Evolutionary conservation across 2,888 invertebrate genomes (phyloP), one percentile per base, ranked within the genome.

Genomic region (Xestia sexstrigata): DNA sequence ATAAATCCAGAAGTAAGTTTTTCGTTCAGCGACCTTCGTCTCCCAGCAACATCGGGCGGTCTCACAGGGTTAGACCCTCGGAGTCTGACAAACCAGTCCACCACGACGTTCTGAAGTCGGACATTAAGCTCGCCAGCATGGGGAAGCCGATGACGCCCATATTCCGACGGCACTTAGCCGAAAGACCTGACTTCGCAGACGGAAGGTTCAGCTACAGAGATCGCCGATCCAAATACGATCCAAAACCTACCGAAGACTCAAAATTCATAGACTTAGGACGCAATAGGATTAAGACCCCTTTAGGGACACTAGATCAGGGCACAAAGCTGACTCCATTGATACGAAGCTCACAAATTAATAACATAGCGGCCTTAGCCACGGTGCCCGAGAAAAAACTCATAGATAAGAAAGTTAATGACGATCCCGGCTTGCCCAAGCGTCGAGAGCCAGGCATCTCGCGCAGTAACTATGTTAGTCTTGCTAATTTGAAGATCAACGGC

Each of bases 111-210:
- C 76, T 96, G 0, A 94, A 96, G 69, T 95, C 93, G 20, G 96
- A 96, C 77, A 71, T 96, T 0, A 96, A 96, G 69, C 82, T 96
- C 7, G 96, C 96, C 0, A 94, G 93, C 67, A 78, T 95, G 89
- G 96, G 96, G 0, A 96, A 96, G 74, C 97, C 96, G 0, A 95
- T 96, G 96, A 97, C 97, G 11, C 97, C 97, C 0, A 94, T 95
- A 81, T 96, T 97, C 87, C 89, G 96, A 8, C 83, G 97, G 9
- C 94, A 94, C 78, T 65, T 92, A 0, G 91, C 91, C 0, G 95
- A 95, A 3, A 91, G 87, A 69, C 91, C 94, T 0, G 95, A 95
- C 13, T 94, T 94, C 78, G 94, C 92, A 0, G 96, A 95, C 78
- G 95, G 94, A 0, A 86, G 97, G 35, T 96, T 93, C 90, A 97